Evolutionary conservation across 1,140 invertebrate species (phyloP).

Genomic region (Contarinia nasturtii): DNA sequence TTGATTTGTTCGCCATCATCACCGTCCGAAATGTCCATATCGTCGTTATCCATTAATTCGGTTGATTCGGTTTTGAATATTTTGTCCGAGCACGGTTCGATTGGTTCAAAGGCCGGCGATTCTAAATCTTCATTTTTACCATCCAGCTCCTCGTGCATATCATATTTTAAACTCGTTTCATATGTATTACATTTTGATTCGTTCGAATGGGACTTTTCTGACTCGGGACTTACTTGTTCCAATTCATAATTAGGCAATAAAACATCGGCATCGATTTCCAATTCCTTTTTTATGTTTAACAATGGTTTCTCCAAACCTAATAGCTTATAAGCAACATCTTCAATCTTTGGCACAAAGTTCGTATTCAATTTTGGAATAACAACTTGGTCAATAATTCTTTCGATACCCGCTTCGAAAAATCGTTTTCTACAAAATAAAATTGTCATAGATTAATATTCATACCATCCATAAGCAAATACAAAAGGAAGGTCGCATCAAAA

Average conservation of each 20-base stretch:
- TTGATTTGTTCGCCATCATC: not conserved
- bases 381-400: slow-evolving; percentile 86
- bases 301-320: slow-evolving; percentile 53
- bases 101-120: slow-evolving; percentile 44
- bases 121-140: slow-evolving; percentile 37
- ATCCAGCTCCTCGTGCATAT: slow-evolving; percentile 25
- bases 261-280: slow-evolving; percentile 29
- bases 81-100: slow-evolving; percentile 29
- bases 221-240: slow-evolving; percentile 59
- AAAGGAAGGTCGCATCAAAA: too few species aligned
- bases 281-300: slow-evolving; percentile 3
- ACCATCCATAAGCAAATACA: too few species aligned
- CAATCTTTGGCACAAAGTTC: slow-evolving; percentile 75
- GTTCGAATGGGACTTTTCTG: slow-evolving; percentile 27
- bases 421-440: slow-evolving; percentile 40
- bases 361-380: slow-evolving; percentile 80
- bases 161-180: slow-evolving; percentile 5
- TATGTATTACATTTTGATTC: slow-evolving; percentile 15
- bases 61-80: too few species aligned
- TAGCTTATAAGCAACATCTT: slow-evolving; percentile 74
- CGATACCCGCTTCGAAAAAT: slow-evolving; percentile 66
- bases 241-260: slow-evolving; percentile 42
- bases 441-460: not conserved
- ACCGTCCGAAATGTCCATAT: slow-evolving; percentile 6
- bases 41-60: too few species aligned